Evolutionary conservation across 2,113 vertebrate genomes (phyloP), one percentile per base, ranked within the genome.

Genomic region (Lepisosteus osseus): DNA sequence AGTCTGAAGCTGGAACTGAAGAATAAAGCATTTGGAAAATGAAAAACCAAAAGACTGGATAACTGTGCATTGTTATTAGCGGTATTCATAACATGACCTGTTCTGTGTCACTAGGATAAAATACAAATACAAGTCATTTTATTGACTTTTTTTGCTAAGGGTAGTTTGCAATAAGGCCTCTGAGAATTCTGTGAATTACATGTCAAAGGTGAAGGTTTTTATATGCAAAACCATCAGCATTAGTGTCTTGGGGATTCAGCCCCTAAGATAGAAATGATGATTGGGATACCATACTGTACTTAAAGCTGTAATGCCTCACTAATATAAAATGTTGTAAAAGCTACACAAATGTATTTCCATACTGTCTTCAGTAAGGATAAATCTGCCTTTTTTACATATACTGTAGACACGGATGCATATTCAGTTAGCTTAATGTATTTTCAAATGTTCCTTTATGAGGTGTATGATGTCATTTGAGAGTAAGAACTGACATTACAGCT

Each of bases 291-390:
- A 29, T 29, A 29, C 29, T 14, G 44, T 59, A 14, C 63, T 43
- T 69, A 74, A 74, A 55, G 72, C 66, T 55, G 72, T 64, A 55
- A 55, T 43, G 61, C 69, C 66, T 44, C n/a, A 17, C 54, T 6
- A 65, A 44, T 13, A 44, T 3, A 13, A 65, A 29, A 29, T 29
- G 29, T 29, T 29, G 29, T 29, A 29, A 29, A 29, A 29, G 29
- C 29, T 29, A 29, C 29, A 29, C 29, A 29, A 29, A 29, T 2
- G 29, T 29, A 1, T 29, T 29, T 29, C 29, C 29, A 29, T 29
- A 29, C 29, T 29, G 29, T 29, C 29, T 1, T 1, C 29, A 29
- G 29, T 29, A 29, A 29, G 29, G 29, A 29, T 29, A 29, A 29
- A 29, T 29, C 29, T 29, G 29, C 29, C 29, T 29, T 29, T 29